Percentiles rank a stretch among this genome's conserved stretches.
Evolutionary conservation across 1,140 invertebrate species (phyloP).

Genomic region (Heliconius hermathena): DNA sequence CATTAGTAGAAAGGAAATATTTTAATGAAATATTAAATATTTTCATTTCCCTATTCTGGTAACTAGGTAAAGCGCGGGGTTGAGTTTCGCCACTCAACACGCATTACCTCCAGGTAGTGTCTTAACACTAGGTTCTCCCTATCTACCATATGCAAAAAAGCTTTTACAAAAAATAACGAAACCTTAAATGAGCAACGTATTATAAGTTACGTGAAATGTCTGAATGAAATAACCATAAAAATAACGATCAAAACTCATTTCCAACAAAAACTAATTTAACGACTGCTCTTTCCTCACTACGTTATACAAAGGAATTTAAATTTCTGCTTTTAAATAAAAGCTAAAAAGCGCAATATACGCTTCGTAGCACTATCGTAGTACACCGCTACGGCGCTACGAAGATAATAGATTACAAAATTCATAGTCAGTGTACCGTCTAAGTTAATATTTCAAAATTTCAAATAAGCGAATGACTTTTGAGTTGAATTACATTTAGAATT

Average conservation of each 20-base stretch:
- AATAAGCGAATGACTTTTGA: not conserved
- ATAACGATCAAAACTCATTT: not conserved
- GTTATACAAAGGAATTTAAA: slow-evolving; percentile 22
- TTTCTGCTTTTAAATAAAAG: slow-evolving; percentile 18
- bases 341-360: not conserved
- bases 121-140: too few relatives aligned
- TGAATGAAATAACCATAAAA: not conserved
- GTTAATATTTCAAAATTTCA: slow-evolving; percentile 15
- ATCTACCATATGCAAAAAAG: too few relatives aligned
- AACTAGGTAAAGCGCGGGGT: too few relatives aligned
- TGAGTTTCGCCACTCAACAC: too few relatives aligned
- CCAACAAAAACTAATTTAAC: slow-evolving; percentile 11
- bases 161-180: not conserved
- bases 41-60: too few relatives aligned
- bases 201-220: not conserved
- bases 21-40: too few relatives aligned
- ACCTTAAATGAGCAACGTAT: not conserved
- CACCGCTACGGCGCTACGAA: slow-evolving; percentile 4
- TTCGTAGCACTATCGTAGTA: slow-evolving; percentile 1
- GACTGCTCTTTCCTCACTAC: not conserved
- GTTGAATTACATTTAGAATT: slow-evolving; percentile 6
- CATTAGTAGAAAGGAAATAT: too few relatives aligned
- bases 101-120: too few relatives aligned
- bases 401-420: slow-evolving; percentile 17
- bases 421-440: slow-evolving; percentile 11